These are phyloP conservation scores for Falco cherrug DNA, from an alignment of 2,797 vertebrate species.

Conservation along the genomic window DNA sequence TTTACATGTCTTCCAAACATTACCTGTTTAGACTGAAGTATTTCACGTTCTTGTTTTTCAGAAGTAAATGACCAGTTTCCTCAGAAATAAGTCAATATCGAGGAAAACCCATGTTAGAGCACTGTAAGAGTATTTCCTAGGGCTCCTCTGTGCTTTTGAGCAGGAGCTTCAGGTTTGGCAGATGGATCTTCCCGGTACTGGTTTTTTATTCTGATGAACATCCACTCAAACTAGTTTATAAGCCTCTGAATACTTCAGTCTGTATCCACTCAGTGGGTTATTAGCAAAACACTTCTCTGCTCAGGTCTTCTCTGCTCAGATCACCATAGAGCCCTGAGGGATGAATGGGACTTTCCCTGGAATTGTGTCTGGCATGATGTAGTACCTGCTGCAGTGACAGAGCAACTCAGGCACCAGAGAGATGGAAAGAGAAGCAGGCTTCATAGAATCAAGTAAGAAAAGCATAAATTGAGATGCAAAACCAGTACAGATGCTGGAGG, in stretches of 20 bases:
- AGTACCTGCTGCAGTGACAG: not conserved
- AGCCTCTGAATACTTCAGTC: not conserved
- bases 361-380: not conserved
- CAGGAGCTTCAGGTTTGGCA: not conserved
- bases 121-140: not conserved
- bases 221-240: not conserved
- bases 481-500: not conserved
- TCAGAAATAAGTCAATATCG: not conserved
- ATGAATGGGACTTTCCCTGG: not conserved
- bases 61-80: not conserved
- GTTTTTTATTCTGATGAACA: not conserved
- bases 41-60: not conserved
- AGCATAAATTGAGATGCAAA: not conserved
- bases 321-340: not conserved
- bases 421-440: not conserved
- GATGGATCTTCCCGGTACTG: not conserved
- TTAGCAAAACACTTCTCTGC: not conserved
- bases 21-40: not conserved
- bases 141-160: not conserved
- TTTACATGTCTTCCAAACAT: not conserved
- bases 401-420: rapidly evolving
- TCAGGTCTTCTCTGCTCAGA: not conserved
- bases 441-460: not conserved
- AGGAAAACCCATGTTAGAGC: not conserved
- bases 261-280: not conserved